Conservation (phyloP, 2,888 invertebrate genomes). For the Mythimna pallens region DNA sequence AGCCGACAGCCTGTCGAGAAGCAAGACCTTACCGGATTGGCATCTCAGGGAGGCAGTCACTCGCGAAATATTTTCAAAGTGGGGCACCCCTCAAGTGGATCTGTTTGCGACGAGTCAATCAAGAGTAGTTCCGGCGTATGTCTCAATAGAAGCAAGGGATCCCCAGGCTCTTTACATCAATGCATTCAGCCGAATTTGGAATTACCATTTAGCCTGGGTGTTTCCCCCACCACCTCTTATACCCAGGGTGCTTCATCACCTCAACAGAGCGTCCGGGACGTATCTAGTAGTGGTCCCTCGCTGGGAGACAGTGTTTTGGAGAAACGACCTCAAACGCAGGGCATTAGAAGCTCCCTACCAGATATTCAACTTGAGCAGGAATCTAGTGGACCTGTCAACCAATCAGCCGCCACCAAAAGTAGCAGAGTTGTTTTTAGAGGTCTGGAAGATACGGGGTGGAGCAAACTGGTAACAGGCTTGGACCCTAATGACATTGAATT, state of each 20-base stretch:
- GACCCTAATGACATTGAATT: slow-evolving; percentile 8
- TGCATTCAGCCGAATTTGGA: slow-evolving; percentile 7
- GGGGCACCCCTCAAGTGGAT: slow-evolving; percentile 11
- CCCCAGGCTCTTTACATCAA: neutral
- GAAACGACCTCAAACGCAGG: neutral
- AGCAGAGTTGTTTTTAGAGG: neutral
- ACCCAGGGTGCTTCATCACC: slow-evolving; percentile 53
- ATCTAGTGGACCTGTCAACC: slow-evolving; percentile 54
- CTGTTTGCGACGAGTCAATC: slow-evolving; percentile 8
- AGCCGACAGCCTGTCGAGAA: slow-evolving; percentile 49
- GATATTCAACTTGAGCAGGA: slow-evolving; percentile 6
- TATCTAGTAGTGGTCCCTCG: slow-evolving; percentile 28
- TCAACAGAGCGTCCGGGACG: slow-evolving; percentile 30
- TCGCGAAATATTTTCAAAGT: slow-evolving; percentile 11
- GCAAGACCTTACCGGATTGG: slow-evolving; percentile 51
- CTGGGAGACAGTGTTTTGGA: too few relatives aligned
- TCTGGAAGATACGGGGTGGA: slow-evolving; percentile 26
- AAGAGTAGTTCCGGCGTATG: neutral
- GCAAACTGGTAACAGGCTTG: neutral
- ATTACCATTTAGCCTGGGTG: slow-evolving; percentile 46
- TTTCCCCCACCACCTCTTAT: slow-evolving; percentile 62
- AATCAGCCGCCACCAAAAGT: slow-evolving; percentile 28
- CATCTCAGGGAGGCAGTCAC: slow-evolving; percentile 25
- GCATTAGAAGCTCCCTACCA: neutral
- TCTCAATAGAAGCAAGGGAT: slow-evolving; percentile 10